A percentile compares a stretch with the other conserved stretches of the same genome.
Conservation (phyloP, 2,113 vertebrate species). For the Halcyon malimbica region DNA sequence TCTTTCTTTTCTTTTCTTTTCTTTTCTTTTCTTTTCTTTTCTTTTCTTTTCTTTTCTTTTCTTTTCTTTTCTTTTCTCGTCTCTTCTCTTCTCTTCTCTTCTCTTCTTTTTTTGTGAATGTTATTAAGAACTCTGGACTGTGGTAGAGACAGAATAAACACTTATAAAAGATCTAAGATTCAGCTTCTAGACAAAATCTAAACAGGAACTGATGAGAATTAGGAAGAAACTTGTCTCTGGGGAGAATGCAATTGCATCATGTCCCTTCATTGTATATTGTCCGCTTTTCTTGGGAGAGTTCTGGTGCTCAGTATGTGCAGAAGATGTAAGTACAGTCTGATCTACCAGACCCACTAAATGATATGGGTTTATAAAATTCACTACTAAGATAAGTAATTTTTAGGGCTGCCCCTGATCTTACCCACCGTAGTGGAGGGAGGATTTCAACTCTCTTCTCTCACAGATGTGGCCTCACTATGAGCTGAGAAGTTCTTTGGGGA, state of each 20-base stretch:
- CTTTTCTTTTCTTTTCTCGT: no score
- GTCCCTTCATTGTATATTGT: not conserved
- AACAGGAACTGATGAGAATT: not conserved
- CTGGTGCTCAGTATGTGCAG: not conserved
- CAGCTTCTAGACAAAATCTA: not conserved
- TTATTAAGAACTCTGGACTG: no score
- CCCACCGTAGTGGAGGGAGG: not conserved
- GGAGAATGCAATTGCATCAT: not conserved
- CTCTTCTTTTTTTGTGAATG: no score
- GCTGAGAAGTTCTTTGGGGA: not conserved
- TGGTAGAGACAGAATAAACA: no score
- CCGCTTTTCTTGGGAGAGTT: not conserved
- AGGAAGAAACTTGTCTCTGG: not conserved
- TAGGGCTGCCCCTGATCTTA: not conserved
- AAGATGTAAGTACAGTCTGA: not conserved
- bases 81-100: no score
- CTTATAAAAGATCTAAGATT: not conserved
- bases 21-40: no score
- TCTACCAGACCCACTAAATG: not conserved
- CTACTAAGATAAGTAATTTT: not conserved
- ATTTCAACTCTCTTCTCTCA: not conserved
- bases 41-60: no score
- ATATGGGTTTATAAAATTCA: not conserved
- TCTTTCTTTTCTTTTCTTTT: accelerated
- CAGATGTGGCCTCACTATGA: not conserved